Base-by-base conservation (phyloP, 2,797 vertebrate genomes). In the Calcarius lapponicus region DNA sequence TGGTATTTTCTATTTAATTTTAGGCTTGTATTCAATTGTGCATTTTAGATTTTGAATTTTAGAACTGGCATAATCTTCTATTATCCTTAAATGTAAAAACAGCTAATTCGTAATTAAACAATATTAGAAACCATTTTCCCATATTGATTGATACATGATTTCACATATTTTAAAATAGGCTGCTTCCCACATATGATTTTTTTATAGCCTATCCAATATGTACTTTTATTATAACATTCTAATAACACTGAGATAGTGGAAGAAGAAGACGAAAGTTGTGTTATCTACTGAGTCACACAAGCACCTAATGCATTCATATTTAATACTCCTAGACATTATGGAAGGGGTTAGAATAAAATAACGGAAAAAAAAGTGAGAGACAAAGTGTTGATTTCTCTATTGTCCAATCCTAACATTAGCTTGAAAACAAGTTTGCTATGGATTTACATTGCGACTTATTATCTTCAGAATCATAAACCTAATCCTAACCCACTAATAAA, bases 401-500 rank as follows among this genome's bases (percentile, higher is more conserved):
- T 57, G n/a, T 21, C 40, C 32, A 43, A n/a, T 51, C 24, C 19
- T 54, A 71, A 86, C 58, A 66, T 64, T 85, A 47, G 8, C 54
- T 82, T 69, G 29, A 66, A 74, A 88, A 54, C 14, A 61, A 91
- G 42, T 82, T 92, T 90, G 54, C 31, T 73, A 21, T 50, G 78
- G 48, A 53, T 75, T 93, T 94, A 78, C 13, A 9, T 24, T 57
- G 42, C 34, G 50, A 85, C 42, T 73, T 88, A 81, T 18, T 92
- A 66, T 47, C 56, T 85, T 80, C 66, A 82, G 71, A 80, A 87
- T 86, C 71, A 54, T 70, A 90, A 95, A 80, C 20, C 5, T 92
- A 84, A 28, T 73, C 48, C 56, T 94, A 84, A 26, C 84, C 60
- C 42, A 81, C 71, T 90, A 84, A 91, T 84, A 92, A 86, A 96